Evolutionary conservation across 2,797 vertebrate genomes (phyloP).

Genomic region (Silurus lanzhouensis): DNA sequence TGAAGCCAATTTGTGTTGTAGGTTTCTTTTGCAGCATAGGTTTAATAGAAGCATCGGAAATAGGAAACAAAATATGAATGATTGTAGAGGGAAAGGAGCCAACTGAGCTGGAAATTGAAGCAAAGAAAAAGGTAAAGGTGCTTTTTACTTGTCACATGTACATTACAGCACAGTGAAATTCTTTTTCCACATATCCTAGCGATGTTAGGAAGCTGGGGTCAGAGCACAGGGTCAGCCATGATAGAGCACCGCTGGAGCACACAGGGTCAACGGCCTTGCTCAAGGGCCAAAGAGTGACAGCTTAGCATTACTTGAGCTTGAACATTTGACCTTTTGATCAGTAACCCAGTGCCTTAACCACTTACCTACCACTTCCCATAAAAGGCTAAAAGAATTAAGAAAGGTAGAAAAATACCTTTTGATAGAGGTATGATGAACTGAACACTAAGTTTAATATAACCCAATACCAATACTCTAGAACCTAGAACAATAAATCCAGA

Average conservation of each 20-base stretch:
- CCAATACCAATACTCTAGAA: background rate
- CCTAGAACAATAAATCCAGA: background rate
- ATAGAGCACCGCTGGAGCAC: no score
- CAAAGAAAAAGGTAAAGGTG: background rate
- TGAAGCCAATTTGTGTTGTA: slow-evolving; percentile 61
- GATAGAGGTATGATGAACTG: background rate
- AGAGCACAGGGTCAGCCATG: no score
- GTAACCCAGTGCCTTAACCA: no score
- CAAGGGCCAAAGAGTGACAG: no score
- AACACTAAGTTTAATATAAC: background rate
- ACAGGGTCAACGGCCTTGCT: no score
- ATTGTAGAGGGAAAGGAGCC: background rate
- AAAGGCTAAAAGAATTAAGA: background rate
- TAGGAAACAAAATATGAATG: background rate
- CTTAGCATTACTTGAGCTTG: no score
- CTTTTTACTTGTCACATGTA: no score
- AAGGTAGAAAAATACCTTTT: background rate
- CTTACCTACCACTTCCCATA: no score
- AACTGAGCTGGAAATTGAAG: background rate
- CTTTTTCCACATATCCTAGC: no score
- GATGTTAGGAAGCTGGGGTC: no score
- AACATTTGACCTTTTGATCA: no score
- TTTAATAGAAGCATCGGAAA: slow-evolving; percentile 47
- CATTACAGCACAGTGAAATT: no score
- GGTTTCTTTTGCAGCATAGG: slow-evolving; percentile 62